Conservation (phyloP, 2,113 vertebrate species). For the Lagenorhynchus albirostris region DNA sequence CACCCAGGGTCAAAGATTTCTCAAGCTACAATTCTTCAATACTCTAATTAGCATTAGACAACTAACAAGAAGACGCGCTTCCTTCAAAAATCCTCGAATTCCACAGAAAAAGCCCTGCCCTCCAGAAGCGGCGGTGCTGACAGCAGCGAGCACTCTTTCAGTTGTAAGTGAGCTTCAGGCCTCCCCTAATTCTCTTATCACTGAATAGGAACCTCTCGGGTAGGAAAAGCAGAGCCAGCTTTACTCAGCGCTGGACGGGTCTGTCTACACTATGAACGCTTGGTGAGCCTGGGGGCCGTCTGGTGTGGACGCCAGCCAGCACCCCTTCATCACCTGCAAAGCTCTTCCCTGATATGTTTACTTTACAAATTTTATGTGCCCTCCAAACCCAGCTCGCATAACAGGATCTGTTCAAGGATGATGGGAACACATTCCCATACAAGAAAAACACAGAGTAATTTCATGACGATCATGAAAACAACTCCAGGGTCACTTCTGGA, state of each 20-base stretch:
- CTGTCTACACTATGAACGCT: background rate
- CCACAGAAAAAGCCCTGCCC: background rate
- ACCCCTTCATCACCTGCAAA: background rate
- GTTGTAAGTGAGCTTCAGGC: background rate
- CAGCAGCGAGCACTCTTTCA: background rate
- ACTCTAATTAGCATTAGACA: background rate
- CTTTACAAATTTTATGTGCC: background rate
- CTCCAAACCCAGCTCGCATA: background rate
- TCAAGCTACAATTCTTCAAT: background rate
- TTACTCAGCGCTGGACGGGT: background rate
- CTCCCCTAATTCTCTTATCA: background rate
- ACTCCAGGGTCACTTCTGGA: too few relatives aligned
- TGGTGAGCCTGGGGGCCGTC: fast-evolving
- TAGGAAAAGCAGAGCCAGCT: background rate
- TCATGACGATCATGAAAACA: background rate
- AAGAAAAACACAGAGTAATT: background rate
- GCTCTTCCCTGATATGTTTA: background rate
- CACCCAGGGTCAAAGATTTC: background rate
- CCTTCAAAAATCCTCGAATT: background rate
- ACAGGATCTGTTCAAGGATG: background rate
- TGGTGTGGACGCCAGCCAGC: background rate
- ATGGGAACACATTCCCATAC: background rate
- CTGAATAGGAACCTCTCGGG: fast-evolving
- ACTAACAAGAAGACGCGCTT: background rate
- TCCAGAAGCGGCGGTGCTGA: background rate